phyloP scores from a whole-genome alignment of 1,140 invertebrate species.

The Hetaerina americana region DNA sequence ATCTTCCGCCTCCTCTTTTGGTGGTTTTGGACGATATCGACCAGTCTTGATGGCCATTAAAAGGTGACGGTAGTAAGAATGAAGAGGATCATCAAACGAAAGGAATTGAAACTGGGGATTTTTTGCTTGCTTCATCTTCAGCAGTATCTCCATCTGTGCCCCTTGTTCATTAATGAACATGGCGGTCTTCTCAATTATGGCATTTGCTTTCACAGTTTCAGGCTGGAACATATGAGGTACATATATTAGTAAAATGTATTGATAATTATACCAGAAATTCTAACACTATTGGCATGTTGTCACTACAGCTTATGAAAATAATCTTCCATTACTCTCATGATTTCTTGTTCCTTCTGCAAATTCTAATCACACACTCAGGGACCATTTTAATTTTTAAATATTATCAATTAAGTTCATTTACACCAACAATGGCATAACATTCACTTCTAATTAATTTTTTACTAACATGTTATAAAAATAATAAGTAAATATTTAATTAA shows the following conservation, averaged over 20 bases:
- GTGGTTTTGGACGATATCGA: slow-evolving; percentile 47
- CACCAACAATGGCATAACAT: no score
- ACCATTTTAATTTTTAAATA: no score
- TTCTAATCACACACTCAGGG: no score
- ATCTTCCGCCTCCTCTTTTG: slow-evolving; percentile 35
- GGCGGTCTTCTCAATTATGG: slow-evolving; percentile 94
- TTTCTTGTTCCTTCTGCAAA: no score
- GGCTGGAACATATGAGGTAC: slow-evolving; percentile 48
- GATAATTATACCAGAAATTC: no score
- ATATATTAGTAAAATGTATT: slow-evolving; percentile 11
- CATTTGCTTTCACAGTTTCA: slow-evolving; percentile 78
- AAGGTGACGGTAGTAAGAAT: slow-evolving; percentile 84
- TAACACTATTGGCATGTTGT: no score
- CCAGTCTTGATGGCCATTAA: slow-evolving; percentile 67
- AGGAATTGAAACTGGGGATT: slow-evolving; percentile 92
- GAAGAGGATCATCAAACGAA: slow-evolving; percentile 65
- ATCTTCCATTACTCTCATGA: no score
- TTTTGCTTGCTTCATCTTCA: slow-evolving; percentile 90
- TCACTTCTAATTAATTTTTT: no score
- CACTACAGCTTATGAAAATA: no score
- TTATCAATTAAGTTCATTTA: no score
- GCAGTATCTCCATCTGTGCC: slow-evolving; percentile 93
- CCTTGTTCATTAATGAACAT: slow-evolving; percentile 87
- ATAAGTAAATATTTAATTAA: no score
- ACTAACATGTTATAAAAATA: no score